These are phyloP conservation scores for Anguilla marmorata DNA, from an alignment of 2,797 vertebrate genomes.

Conservation along the genomic window DNA sequence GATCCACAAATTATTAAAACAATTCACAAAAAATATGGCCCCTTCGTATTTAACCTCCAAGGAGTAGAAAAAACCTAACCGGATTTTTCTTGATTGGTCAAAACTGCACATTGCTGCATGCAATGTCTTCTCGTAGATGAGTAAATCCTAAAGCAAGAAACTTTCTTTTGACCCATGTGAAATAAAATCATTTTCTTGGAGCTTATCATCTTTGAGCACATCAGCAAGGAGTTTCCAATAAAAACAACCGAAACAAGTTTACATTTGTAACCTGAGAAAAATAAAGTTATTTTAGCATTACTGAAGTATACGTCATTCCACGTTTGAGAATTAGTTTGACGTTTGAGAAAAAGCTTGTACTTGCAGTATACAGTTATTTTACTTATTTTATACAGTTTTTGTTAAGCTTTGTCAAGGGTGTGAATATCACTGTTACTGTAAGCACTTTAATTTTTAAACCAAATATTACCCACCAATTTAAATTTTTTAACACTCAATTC, in stretches of 20 bases:
- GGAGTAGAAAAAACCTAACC: background rate
- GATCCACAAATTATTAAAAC: background rate
- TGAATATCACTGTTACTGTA: background rate
- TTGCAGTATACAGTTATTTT: no score
- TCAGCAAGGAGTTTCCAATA: background rate
- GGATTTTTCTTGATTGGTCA: background rate
- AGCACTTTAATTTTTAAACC: background rate
- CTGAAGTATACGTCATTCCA: background rate
- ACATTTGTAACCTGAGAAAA: no score
- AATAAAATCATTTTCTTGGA: background rate
- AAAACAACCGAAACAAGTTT: background rate
- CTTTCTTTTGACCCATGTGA: background rate
- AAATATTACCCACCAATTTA: background rate
- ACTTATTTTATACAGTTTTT: no score
- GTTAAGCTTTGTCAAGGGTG: no score
- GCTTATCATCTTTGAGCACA: background rate
- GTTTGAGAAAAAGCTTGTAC: no score
- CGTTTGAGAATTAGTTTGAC: no score
- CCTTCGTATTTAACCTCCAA: background rate
- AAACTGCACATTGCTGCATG: background rate
- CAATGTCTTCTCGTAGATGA: background rate
- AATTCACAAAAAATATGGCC: background rate
- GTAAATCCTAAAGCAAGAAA: background rate
- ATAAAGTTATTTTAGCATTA: background rate
- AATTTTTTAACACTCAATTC: background rate